phyloP scores from a whole-genome alignment of 2,888 invertebrate genomes.

The Yponomeuta cagnagella region DNA sequence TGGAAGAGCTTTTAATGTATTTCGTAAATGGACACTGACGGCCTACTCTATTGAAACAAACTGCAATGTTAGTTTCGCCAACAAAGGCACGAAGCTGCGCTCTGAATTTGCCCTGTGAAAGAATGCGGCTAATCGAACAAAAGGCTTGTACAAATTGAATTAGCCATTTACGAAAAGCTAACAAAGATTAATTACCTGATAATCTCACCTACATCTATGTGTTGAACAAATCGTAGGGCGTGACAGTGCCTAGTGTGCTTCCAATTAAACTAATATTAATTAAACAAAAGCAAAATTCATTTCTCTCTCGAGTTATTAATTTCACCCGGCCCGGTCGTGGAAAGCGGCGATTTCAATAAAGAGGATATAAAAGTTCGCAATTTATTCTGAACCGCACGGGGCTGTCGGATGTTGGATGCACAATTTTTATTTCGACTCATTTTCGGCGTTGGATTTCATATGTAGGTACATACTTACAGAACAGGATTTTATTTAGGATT shows the following conservation, averaged over 20 bases:
- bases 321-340: background rate
- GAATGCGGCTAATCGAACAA: background rate
- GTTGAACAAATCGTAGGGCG: background rate
- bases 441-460: background rate
- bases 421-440: background rate
- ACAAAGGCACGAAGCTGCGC: background rate
- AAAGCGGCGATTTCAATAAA: slow-evolving; percentile 9
- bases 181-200: background rate
- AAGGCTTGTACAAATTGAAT: background rate
- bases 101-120: background rate
- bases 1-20: slow-evolving; percentile 3
- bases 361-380: background rate
- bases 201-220: background rate
- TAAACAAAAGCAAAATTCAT: slow-evolving; percentile 23
- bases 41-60: slow-evolving; percentile 1
- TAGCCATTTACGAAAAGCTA: background rate
- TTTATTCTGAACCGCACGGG: background rate
- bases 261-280: slow-evolving; percentile 23
- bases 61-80: background rate
- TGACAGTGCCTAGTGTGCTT: slow-evolving; percentile 12
- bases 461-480: too few species aligned
- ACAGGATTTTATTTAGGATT: background rate
- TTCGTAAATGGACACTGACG: background rate
- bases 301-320: slow-evolving; percentile 20
- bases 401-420: background rate